Conservation (phyloP, 1,140 invertebrate genomes). For the Drosophila sulfurigaster region DNA sequence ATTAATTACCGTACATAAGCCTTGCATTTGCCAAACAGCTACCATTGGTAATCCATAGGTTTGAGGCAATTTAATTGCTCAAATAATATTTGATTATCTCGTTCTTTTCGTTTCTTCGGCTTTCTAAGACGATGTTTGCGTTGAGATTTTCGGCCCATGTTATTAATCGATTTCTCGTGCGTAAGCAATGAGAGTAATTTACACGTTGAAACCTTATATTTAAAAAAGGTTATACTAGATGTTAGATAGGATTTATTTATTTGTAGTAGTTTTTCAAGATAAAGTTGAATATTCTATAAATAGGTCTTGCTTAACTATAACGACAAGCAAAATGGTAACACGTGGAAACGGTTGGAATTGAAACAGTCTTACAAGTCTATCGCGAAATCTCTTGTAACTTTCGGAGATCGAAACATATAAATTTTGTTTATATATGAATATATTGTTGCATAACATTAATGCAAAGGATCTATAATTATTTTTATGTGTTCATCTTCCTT, state of each 20-base stretch:
- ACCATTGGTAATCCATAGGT: conserved; percentile 16
- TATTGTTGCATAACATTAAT: not conserved
- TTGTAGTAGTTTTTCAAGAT: too few species aligned
- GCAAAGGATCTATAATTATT: not conserved
- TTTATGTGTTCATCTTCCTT: not conserved
- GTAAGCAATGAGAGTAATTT: conserved; percentile 4
- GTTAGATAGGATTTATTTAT: too few species aligned
- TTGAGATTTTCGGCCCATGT: conserved; percentile 23
- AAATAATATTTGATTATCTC: conserved; percentile 51
- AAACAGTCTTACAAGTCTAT: not conserved
- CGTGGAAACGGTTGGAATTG: conserved; percentile 4
- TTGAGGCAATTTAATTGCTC: conserved; percentile 40
- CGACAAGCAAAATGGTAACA: not conserved
- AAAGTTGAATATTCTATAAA: too few species aligned
- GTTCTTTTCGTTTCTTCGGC: conserved; percentile 14
- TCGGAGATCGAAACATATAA: not conserved
- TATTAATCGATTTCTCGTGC: conserved; percentile 44
- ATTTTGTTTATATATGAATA: too few species aligned
- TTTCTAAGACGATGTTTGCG: not conserved
- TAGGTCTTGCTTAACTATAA: not conserved
- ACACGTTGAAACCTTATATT: not conserved
- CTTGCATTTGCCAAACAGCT: conserved; percentile 42
- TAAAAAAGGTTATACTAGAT: not conserved
- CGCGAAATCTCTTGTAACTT: too few species aligned
- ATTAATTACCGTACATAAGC: conserved; percentile 54